Percentiles rank a stretch among this genome's conserved stretches.
These are phyloP conservation scores for Acrobasis suavella DNA, from an alignment of 2,888 invertebrate species.

Conservation along the genomic window DNA sequence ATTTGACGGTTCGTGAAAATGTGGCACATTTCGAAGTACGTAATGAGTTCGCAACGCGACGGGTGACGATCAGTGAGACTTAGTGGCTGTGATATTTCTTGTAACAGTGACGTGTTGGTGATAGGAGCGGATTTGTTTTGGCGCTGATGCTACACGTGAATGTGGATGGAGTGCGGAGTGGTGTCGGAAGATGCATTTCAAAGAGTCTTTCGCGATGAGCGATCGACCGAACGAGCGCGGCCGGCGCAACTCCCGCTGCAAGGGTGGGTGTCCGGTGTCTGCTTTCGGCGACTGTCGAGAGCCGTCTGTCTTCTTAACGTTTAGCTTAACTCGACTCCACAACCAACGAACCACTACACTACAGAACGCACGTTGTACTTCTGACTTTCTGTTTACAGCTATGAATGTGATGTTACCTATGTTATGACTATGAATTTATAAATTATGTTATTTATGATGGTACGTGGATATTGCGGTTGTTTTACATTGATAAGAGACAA, in stretches of 20 bases:
- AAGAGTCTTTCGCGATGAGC: constrained; percentile 81
- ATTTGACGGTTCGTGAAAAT: constrained; percentile 65
- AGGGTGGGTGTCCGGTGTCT: constrained; percentile 78
- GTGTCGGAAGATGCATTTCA: constrained; percentile 81
- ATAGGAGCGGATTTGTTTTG: constrained; percentile 68
- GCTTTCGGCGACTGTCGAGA: constrained; percentile 49
- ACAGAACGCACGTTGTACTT: too few relatives aligned
- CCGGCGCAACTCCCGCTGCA: constrained; percentile 80
- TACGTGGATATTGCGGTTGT: too few relatives aligned
- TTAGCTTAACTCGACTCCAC: constrained; percentile 44
- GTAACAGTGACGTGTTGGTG: constrained; percentile 62
- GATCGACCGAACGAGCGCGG: constrained; percentile 81
- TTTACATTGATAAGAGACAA: too few relatives aligned
- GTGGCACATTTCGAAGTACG: constrained; percentile 58
- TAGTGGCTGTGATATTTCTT: constrained; percentile 44
- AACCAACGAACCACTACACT: background rate
- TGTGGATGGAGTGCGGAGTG: constrained; percentile 76
- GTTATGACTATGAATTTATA: too few relatives aligned
- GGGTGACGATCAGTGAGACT: constrained; percentile 52
- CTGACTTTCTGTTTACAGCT: too few relatives aligned
- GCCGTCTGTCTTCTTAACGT: constrained; percentile 46
- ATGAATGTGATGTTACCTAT: too few relatives aligned
- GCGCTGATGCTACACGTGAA: constrained; percentile 77
- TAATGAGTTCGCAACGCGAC: constrained; percentile 53
- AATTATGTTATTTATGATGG: too few relatives aligned